Conservation (phyloP, 2,113 vertebrate species). For the Actinemys pallida region DNA sequence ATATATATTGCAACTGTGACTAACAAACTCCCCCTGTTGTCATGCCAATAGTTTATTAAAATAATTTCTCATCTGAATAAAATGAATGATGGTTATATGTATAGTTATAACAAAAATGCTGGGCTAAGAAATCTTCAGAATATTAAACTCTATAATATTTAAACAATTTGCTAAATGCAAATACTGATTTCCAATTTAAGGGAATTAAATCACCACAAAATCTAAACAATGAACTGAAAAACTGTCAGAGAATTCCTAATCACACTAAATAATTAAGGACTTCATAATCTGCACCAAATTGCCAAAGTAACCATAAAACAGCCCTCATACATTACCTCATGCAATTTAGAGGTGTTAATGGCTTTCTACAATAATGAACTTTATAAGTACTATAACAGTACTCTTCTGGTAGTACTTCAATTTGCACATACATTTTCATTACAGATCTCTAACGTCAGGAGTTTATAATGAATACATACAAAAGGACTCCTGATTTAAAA, state of each 20-base stretch:
- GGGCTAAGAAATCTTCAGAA: background rate
- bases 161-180: background rate
- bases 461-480: slow-evolving; percentile 5
- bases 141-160: background rate
- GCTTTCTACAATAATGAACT: background rate
- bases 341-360: background rate
- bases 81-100: background rate
- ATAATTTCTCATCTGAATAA: background rate
- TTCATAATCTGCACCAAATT: background rate
- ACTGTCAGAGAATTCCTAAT: background rate
- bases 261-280: background rate
- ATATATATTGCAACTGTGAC: background rate
- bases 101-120: background rate
- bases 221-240: background rate
- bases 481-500: slow-evolving; percentile 27
- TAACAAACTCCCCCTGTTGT: background rate
- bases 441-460: background rate
- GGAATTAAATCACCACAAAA: background rate
- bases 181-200: background rate
- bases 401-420: background rate
- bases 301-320: background rate
- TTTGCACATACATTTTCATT: slow-evolving; percentile 7
- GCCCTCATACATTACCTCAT: background rate
- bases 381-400: background rate
- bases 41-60: background rate